Evolutionary conservation across 2,113 vertebrate species (phyloP).

Genomic region (Monopterus albus): DNA sequence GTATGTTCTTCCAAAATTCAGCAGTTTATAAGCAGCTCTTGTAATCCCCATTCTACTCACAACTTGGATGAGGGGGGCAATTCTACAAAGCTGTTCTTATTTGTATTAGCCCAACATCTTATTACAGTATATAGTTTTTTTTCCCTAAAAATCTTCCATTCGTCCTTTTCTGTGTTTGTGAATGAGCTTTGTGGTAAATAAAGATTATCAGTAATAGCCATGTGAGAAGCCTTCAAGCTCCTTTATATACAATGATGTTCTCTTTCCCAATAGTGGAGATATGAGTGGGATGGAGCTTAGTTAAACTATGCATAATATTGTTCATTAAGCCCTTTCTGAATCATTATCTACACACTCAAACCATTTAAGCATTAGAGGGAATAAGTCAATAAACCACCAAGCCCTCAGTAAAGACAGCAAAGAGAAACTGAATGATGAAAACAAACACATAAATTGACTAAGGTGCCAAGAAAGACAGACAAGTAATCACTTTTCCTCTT

Average conservation of each 20-base stretch:
- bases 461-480: not conserved
- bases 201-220: not conserved
- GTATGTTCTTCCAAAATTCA: not conserved
- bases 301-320: slow-evolving; percentile 2
- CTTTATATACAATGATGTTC: not conserved
- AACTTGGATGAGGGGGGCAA: no score
- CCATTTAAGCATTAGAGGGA: slow-evolving; percentile 3
- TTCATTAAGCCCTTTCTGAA: slow-evolving; percentile 12
- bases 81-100: no score
- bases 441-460: not conserved
- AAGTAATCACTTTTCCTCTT: not conserved
- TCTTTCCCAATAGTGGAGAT: not conserved
- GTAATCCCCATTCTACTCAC: no score
- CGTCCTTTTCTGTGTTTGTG: not conserved
- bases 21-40: no score
- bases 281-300: slow-evolving; percentile 4
- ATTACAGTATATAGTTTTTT: no score
- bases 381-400: slow-evolving; percentile 25
- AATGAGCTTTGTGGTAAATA: no score
- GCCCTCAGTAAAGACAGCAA: slow-evolving; percentile 12
- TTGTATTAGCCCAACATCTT: no score
- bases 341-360: slow-evolving; percentile 29
- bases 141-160: no score
- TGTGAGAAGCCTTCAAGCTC: not conserved
- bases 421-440: slow-evolving; percentile 6